Evolutionary conservation across 92 coral and sea anemone genomes (phyloP).

Genomic region (Porites divaricata): DNA sequence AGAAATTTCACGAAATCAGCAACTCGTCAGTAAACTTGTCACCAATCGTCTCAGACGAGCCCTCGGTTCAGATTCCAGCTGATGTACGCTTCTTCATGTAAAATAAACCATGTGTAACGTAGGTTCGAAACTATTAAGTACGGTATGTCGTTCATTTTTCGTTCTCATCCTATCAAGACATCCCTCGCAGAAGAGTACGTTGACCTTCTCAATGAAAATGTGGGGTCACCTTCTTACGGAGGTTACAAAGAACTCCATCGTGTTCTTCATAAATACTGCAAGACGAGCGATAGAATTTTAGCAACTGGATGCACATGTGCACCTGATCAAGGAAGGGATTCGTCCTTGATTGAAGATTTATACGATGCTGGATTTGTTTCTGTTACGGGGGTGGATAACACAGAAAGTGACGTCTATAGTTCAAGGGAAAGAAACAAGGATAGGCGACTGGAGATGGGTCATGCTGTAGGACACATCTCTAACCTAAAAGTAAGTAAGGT

Average conservation of each 20-base stretch:
- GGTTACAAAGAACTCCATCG: constrained; percentile 67
- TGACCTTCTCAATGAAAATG: not conserved
- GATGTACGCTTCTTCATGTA: too few relatives aligned
- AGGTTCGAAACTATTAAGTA: not conserved
- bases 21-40: too few relatives aligned
- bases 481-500: not conserved
- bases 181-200: not conserved
- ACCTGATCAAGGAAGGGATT: constrained; percentile 15
- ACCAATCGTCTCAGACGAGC: too few relatives aligned
- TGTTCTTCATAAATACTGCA: constrained; percentile 84
- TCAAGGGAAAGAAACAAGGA: constrained; percentile 74
- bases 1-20: too few relatives aligned
- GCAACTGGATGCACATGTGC: constrained; percentile 53
- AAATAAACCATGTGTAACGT: too few relatives aligned
- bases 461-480: constrained; percentile 9
- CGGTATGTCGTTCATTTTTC: constrained; percentile 22
- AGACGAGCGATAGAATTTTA: constrained; percentile 64
- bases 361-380: constrained; percentile 86
- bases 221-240: constrained; percentile 40
- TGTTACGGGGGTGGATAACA: constrained; percentile 76
- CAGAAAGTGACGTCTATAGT: constrained; percentile 68
- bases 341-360: constrained; percentile 80
- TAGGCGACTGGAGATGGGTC: constrained; percentile 71
- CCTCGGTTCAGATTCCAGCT: too few relatives aligned
- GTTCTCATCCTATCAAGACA: constrained; percentile 8